Evolutionary conservation across 2,113 vertebrate genomes (phyloP).

Genomic region (Perca flavescens): DNA sequence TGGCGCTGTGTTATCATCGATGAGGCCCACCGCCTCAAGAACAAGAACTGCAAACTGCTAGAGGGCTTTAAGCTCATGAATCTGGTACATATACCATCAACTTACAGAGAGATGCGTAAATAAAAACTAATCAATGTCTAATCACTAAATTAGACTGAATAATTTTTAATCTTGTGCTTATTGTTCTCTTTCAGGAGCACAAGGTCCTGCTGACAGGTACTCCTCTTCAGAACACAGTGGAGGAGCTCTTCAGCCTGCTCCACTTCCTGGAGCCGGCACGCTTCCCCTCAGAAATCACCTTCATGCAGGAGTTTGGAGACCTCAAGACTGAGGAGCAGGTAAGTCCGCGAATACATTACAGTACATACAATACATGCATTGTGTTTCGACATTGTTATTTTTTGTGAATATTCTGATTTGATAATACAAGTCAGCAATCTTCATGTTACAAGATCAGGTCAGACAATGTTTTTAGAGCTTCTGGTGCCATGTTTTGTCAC

Average conservation of each 20-base stretch:
- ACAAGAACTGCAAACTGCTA: constrained; percentile 99
- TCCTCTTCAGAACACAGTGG: constrained; percentile 98
- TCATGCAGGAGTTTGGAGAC: constrained; percentile 99
- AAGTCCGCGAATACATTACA: background rate
- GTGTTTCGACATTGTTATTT: background rate
- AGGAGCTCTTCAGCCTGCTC: constrained; percentile 97
- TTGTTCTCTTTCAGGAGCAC: constrained; percentile 88
- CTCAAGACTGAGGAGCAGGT: constrained; percentile 98
- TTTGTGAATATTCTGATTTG: background rate
- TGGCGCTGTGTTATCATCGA: constrained; percentile 99
- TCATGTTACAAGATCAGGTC: background rate
- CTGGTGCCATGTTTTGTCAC: background rate
- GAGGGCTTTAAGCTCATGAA: constrained; percentile 99
- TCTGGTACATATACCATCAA: constrained; percentile 82
- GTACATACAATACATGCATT: background rate
- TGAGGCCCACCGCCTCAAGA: constrained; percentile 98
- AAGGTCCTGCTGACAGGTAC: constrained; percentile 97
- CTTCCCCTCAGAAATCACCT: constrained; percentile 95
- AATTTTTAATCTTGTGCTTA: background rate
- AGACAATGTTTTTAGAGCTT: background rate
- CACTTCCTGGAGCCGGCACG: constrained; percentile 95
- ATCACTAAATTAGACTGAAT: background rate
- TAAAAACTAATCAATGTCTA: background rate
- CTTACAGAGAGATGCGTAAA: background rate
- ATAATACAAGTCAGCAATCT: background rate